phyloP scores from a whole-genome alignment of 2,888 invertebrate genomes.

The Agonopterix arenella region DNA sequence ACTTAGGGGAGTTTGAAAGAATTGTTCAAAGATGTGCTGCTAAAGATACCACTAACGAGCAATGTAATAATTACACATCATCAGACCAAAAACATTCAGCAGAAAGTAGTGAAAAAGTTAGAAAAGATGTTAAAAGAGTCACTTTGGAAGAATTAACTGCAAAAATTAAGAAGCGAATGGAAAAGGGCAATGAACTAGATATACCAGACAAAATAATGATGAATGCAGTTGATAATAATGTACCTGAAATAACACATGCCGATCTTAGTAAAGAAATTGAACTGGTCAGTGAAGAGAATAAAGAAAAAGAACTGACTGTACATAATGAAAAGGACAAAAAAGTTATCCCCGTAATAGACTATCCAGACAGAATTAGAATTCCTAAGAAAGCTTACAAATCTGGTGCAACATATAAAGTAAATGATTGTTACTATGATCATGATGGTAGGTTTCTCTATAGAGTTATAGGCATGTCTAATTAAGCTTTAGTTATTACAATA shows the following conservation, averaged over 20 bases:
- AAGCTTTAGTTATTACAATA: not conserved
- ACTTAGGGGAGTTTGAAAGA: conserved; percentile 64
- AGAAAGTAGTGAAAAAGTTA: conserved; percentile 12
- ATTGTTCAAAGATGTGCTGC: conserved; percentile 63
- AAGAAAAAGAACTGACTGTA: conserved; percentile 25
- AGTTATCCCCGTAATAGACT: conserved; percentile 38
- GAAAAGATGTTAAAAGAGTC: conserved; percentile 30
- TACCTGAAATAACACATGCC: conserved; percentile 16
- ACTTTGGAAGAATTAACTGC: conserved; percentile 55
- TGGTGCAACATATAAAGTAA: conserved; percentile 83
- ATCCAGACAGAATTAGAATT: conserved; percentile 81
- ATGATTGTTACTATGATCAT: conserved; percentile 88
- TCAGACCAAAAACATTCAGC: not conserved
- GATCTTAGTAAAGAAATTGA: conserved; percentile 35
- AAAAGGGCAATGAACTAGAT: conserved; percentile 42
- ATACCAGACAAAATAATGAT: conserved; percentile 52
- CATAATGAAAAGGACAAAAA: conserved; percentile 31
- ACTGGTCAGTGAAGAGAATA: conserved; percentile 18
- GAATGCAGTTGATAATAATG: conserved; percentile 25
- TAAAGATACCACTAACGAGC: conserved; percentile 17
- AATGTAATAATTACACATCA: conserved; percentile 3
- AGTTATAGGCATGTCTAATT: conserved; percentile 80
- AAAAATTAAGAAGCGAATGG: conserved; percentile 47
- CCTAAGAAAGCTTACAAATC: conserved; percentile 79
- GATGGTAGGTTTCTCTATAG: conserved; percentile 88